A percentile compares a stretch with the other conserved stretches of the same genome.
These are phyloP conservation scores for Campoplex nolae DNA, from an alignment of 2,888 invertebrate genomes.

Conservation along the genomic window DNA sequence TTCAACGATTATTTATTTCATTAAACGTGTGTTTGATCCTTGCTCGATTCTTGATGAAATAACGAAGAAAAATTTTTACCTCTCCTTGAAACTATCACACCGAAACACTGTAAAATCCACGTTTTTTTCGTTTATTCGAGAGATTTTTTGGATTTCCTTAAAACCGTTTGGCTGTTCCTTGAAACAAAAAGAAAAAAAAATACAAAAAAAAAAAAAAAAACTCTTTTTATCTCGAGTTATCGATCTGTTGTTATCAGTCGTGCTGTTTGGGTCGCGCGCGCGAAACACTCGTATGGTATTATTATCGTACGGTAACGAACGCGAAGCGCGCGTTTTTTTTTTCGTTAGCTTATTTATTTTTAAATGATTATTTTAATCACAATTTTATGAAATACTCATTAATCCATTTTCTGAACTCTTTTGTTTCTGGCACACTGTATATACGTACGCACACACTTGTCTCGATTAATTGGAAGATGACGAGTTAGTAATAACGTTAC, in stretches of 20 bases:
- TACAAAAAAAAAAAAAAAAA: background rate
- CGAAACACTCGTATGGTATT: slow-evolving; percentile 19
- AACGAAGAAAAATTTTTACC: too few relatives aligned
- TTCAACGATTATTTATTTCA: background rate
- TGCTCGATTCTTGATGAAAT: background rate
- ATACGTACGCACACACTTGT: slow-evolving; percentile 35
- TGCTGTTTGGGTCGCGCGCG: slow-evolving; percentile 18
- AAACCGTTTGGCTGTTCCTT: background rate
- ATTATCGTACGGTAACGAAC: slow-evolving; percentile 8
- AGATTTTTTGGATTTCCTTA: background rate
- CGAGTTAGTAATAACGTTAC: slow-evolving; percentile 40
- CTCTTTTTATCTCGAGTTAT: slow-evolving; percentile 28
- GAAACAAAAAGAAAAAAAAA: background rate
- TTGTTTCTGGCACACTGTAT: slow-evolving; percentile 22
- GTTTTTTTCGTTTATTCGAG: background rate
- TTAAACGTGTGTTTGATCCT: background rate
- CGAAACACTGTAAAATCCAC: background rate
- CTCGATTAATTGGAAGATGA: slow-evolving; percentile 61
- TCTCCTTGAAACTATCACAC: background rate
- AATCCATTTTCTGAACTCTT: background rate
- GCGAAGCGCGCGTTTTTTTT: background rate
- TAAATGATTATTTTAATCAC: background rate
- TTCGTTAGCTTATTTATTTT: slow-evolving; percentile 6
- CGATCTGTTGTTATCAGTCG: slow-evolving; percentile 39
- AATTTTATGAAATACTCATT: slow-evolving; percentile 10